Evolutionary conservation across 2,888 invertebrate species (phyloP).

Genomic region (Nematopogon swammerdamellus): DNA sequence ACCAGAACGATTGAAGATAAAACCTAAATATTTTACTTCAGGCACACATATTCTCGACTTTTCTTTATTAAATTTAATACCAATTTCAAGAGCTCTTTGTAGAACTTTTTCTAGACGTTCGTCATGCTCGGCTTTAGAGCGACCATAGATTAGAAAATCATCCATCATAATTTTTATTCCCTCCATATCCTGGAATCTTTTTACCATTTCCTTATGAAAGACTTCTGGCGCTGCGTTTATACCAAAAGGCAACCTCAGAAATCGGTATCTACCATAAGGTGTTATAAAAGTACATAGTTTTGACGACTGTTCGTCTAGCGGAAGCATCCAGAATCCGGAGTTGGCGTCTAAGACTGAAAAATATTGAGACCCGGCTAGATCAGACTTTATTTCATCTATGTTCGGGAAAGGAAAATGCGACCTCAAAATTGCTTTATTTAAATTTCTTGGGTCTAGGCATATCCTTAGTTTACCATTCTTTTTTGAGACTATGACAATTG

Average conservation of each 20-base stretch:
- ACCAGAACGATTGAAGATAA: too few relatives aligned
- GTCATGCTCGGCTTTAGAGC: conserved; percentile 8
- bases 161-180: conserved; percentile 12
- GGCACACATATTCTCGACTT: too few relatives aligned
- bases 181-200: too few relatives aligned
- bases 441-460: conserved; percentile 13
- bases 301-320: conserved; percentile 8
- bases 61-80: too few relatives aligned
- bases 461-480: too few relatives aligned
- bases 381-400: conserved; percentile 11
- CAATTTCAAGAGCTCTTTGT: too few relatives aligned
- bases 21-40: too few relatives aligned
- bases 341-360: conserved; percentile 13
- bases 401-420: conserved; percentile 14
- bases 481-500: too few relatives aligned
- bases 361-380: conserved; percentile 10
- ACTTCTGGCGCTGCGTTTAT: conserved; percentile 12
- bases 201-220: too few relatives aligned
- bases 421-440: conserved; percentile 13
- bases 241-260: conserved; percentile 11
- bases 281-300: conserved; percentile 14
- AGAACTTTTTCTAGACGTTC: neutral
- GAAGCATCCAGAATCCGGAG: conserved; percentile 13
- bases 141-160: conserved; percentile 11
- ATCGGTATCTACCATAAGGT: conserved; percentile 11